Base-by-base conservation (phyloP, 1,140 invertebrate species). In the Tyrophagus putrescentiae region DNA sequence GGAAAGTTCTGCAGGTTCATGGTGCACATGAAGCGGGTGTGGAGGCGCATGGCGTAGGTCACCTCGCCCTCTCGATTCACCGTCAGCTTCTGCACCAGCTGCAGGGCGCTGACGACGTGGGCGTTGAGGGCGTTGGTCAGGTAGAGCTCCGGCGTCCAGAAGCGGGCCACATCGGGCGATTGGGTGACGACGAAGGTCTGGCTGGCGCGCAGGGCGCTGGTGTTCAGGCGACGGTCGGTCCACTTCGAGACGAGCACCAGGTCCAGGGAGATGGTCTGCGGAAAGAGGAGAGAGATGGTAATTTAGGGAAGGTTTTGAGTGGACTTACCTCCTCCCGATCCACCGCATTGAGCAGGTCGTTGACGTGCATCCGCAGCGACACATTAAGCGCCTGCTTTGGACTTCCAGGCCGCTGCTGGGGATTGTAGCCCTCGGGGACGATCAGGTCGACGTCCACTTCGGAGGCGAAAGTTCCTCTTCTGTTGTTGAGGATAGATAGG, bases 1-100 rank as follows among this genome's bases (percentile, higher is more conserved):
- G 44, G 44, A 48, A 27, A 48, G n/a, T 48, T 48, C 25, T 21
- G 7, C 31, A 48, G 31, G 31, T 48, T 29, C 44, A 48, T 48
- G 23, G 23, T 48, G 31, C 44, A 48, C 25, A 48, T n/a, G 18
- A 48, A 48, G 23, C 31, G 23, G 18, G 21, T 29, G 18, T 29
- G 23, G 6, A 7, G 6, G 23, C 44, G 23, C 7, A 48, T n/a
- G 31, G 44, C 31, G n/a, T 48, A 48, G 7, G 44, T 48, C 13
- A 48, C 31, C 25, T 48, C 31, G 5, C 18, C 31, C 25, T 48
- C 5, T 13, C 5, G 5, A 29, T 29, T 29, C 31, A 48, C 31
- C n/a, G 18, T n/a, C n/a, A 48, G 6, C 13, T 6, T 27, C 44
- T 48, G 44, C n/a, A 48, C n/a, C 13, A 6, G 13, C 31, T 7